These are phyloP conservation scores for Cistogaster globosa DNA, from an alignment of 2,888 invertebrate species.

Conservation along the genomic window DNA sequence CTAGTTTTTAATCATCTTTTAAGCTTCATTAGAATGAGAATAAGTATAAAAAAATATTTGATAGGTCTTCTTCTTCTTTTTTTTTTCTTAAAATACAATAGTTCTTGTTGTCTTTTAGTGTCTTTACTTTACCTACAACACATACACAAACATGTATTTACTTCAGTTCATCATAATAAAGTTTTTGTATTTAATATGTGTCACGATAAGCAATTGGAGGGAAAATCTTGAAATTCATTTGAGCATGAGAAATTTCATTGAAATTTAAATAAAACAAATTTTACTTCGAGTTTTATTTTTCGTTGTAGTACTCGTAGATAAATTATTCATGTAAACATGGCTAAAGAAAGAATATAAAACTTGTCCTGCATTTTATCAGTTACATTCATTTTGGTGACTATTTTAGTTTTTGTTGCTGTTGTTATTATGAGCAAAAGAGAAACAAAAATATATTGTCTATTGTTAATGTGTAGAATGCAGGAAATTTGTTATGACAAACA, in stretches of 20 bases:
- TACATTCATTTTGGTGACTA: constrained; percentile 9
- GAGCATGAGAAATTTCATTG: neutral
- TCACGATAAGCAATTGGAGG: neutral
- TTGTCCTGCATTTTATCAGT: constrained; percentile 24
- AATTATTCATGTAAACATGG: neutral
- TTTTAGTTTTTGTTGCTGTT: constrained; percentile 7
- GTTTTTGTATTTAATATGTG: neutral
- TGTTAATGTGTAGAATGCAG: neutral
- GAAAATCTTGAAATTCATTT: neutral
- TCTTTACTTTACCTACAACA: neutral
- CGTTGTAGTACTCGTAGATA: constrained; percentile 6
- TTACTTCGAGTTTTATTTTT: constrained; percentile 7
- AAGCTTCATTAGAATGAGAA: neutral
- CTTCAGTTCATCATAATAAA: neutral
- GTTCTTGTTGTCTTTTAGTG: neutral
- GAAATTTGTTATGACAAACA: constrained; percentile 12
- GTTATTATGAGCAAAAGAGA: neutral
- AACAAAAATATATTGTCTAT: neutral
- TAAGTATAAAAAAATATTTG: neutral
- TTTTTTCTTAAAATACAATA: too few relatives aligned
- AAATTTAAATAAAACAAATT: constrained; percentile 35
- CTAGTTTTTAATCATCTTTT: constrained; percentile 12
- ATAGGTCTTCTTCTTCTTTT: too few relatives aligned
- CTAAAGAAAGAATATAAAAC: neutral
- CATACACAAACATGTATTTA: neutral